Conservation (phyloP, 1,140 invertebrate genomes). For the Zaprionus davidi region DNA sequence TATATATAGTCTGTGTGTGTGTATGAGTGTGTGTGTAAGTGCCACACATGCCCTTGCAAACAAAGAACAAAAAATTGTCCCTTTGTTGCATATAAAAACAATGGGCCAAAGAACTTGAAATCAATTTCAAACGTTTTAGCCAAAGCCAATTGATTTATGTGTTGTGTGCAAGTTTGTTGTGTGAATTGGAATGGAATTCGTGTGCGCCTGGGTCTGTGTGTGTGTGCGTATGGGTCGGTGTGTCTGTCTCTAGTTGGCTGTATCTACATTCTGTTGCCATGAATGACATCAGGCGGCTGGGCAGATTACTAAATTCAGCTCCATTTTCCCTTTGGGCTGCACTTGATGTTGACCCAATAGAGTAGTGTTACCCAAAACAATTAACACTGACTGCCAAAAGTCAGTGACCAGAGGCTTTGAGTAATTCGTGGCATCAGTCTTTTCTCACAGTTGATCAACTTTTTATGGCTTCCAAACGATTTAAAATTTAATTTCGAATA, state of each 20-base stretch:
- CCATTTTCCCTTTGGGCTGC: constrained; percentile 29
- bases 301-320: constrained; percentile 51
- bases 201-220: constrained; percentile 11
- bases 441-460: constrained; percentile 74
- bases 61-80: constrained; percentile 81
- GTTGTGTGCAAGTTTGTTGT: constrained; percentile 46
- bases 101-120: constrained; percentile 79
- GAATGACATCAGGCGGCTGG: constrained; percentile 43
- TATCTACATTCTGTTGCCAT: constrained; percentile 50
- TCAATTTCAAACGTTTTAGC: constrained; percentile 81
- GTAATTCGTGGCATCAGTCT: background rate
- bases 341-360: constrained; percentile 41
- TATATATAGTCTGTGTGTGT: constrained; percentile 14
- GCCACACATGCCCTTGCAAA: constrained; percentile 56
- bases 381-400: constrained; percentile 75
- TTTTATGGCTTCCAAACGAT: constrained; percentile 82
- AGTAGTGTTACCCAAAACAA: constrained; percentile 61
- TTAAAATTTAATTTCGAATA: constrained; percentile 72
- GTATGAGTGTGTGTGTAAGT: constrained; percentile 38
- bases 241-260: constrained; percentile 33
- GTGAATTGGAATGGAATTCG: constrained; percentile 25
- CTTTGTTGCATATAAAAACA: constrained; percentile 82
- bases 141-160: constrained; percentile 81
- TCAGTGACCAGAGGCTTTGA: constrained; percentile 50
- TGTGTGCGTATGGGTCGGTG: constrained; percentile 3